Conservation (phyloP, 2,797 vertebrate genomes). For the Coranthus polyacanthus region DNA sequence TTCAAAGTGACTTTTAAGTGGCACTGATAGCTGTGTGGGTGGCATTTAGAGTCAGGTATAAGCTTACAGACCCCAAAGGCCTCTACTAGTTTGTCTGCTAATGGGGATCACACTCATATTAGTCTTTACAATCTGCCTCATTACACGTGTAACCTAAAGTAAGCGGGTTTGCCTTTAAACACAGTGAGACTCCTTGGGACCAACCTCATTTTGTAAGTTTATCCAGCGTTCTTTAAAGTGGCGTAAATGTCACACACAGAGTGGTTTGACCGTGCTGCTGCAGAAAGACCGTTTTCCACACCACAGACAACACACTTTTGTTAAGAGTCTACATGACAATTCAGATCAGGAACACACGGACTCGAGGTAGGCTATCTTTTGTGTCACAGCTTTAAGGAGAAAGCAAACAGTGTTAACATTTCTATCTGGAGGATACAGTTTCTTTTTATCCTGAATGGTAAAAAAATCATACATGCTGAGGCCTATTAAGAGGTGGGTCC, state of each 20-base stretch:
- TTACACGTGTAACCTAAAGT: conserved; percentile 44
- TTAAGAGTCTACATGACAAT: background rate
- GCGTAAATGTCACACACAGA: background rate
- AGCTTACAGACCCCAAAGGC: conserved; percentile 73
- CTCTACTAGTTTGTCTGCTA: conserved; percentile 52
- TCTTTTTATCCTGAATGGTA: conserved; percentile 55
- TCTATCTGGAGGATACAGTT: conserved; percentile 54
- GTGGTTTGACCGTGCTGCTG: background rate
- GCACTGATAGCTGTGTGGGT: conserved; percentile 70
- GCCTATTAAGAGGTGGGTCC: conserved; percentile 68
- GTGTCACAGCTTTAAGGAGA: conserved; percentile 19
- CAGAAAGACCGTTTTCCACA: too few relatives aligned
- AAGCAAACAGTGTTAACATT: conserved; percentile 50
- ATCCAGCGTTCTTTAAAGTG: too few relatives aligned
- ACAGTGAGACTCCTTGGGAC: conserved; percentile 5
- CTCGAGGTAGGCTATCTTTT: conserved; percentile 22
- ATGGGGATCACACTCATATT: conserved; percentile 68
- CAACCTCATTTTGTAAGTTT: too few relatives aligned
- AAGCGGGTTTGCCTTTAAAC: conserved; percentile 19
- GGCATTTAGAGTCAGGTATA: conserved; percentile 74
- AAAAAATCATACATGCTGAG: conserved; percentile 51
- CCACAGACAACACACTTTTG: too few relatives aligned
- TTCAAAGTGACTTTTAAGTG: conserved; percentile 78
- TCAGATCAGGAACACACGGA: conserved; percentile 16
- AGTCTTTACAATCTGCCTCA: conserved; percentile 65